A percentile compares a stretch with the other conserved stretches of the same genome.
Evolutionary conservation across 2,113 vertebrate genomes (phyloP).

Genomic region (Lontra canadensis): DNA sequence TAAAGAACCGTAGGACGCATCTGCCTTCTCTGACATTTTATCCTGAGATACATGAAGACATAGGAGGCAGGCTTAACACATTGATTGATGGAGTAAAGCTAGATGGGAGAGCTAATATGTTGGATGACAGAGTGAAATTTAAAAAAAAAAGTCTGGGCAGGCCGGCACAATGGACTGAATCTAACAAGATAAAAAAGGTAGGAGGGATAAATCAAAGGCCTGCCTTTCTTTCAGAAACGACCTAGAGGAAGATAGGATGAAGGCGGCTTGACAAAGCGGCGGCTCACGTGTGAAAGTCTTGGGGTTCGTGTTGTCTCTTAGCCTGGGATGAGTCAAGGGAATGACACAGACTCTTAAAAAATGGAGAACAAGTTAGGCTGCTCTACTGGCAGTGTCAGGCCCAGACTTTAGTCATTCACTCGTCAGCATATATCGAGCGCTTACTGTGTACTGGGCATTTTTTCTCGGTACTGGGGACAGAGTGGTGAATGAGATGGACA

Average conservation of each 20-base stretch:
- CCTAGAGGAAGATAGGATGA: background rate
- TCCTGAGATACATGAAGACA: constrained; percentile 37
- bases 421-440: background rate
- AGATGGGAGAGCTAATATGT: constrained; percentile 47
- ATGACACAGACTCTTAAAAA: background rate
- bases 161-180: constrained; percentile 61
- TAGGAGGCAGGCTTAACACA: constrained; percentile 46
- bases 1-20: background rate
- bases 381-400: background rate
- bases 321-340: background rate
- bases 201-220: constrained; percentile 51
- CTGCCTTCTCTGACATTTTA: constrained; percentile 58
- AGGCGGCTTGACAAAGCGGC: background rate
- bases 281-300: background rate
- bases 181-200: constrained; percentile 65
- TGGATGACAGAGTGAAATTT: constrained; percentile 63
- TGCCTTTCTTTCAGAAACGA: constrained; percentile 30
- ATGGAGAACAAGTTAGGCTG: background rate
- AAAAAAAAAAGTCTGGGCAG: constrained; percentile 49
- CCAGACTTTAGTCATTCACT: background rate
- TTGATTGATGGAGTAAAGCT: constrained; percentile 55
- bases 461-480: background rate
- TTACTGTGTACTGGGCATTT: background rate
- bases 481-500: background rate
- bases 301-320: background rate